Base-by-base conservation (phyloP, 53 echinoderm and acorn worm species). In the Luidia sarsii region DNA sequence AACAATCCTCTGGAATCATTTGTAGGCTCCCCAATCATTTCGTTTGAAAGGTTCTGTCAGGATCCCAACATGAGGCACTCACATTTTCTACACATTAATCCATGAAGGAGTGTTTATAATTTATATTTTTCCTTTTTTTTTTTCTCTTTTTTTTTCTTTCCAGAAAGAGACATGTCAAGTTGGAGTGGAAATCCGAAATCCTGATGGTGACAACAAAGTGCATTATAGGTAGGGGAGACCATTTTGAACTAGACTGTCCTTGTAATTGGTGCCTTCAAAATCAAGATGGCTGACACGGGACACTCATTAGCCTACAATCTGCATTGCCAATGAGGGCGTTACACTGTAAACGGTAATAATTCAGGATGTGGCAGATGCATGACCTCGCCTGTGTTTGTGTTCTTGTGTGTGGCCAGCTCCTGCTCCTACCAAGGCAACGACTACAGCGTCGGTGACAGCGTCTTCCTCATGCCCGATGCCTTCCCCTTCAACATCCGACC, bases 401-500 rank as follows among this genome's bases (percentile, higher is more conserved):
- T 14, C 70, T 39, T 80, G 24, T 53, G 71, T 38, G 29, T 85
- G 49, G 19, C 1, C 63, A 95, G 95, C 33, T 83, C 90, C 3
- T 95, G 89, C 56, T 46, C 68, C 11, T 57, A 86, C 37, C 82
- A 91, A 19, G 89, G 89, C 22, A 75, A 80, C 8, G 91, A 97
- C 39, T 97, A 87, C 79, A 86, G 89, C 37, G 49, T 89, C 36
- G 88, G 92, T 43, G 94, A 94, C 53, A 79, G 86, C 33, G 86
- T 88, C 15, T 97, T 91, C 82, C 79, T 97, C 7, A 77, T 87
- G 30, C 99, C 99, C 2, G 99, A 93, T 39, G 83, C 89, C 11
- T 91, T 87, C 79, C 37, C 80, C 18, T 97, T 97, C 85, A 89
- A 87, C 50, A 90, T 94, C 83, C 91, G 91, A 67, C 89, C 91